A percentile compares a stretch with the other conserved stretches of the same genome.
These are phyloP conservation scores for Drosophila paramelanica DNA, from an alignment of 2,888 invertebrate genomes.

Conservation along the genomic window DNA sequence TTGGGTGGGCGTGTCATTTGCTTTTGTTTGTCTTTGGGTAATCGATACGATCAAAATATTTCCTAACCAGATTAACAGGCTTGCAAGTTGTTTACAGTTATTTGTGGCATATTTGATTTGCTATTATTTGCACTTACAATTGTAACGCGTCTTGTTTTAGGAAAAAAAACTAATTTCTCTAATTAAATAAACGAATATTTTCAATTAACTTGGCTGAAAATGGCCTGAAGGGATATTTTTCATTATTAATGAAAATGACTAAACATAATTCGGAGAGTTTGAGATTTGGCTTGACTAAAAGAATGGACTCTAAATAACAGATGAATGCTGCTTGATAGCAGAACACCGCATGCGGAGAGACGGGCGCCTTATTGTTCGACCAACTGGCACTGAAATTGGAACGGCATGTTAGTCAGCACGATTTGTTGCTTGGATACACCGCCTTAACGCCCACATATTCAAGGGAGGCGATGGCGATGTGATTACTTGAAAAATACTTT, in stretches of 20 bases:
- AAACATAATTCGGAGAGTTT: constrained; percentile 57
- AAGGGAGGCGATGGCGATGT: constrained; percentile 42
- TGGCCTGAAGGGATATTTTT: no score
- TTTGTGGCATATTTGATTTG: constrained; percentile 55
- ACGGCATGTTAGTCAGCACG: constrained; percentile 62
- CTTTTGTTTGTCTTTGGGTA: constrained; percentile 62
- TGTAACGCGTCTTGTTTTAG: not conserved
- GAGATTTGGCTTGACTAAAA: constrained; percentile 60
- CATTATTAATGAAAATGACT: no score
- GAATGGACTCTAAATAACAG: constrained; percentile 33
- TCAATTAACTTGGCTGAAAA: no score
- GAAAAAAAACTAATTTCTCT: no score
- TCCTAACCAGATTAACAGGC: constrained; percentile 61
- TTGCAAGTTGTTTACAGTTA: constrained; percentile 23
- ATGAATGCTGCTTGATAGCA: constrained; percentile 39
- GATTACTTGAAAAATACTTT: constrained; percentile 62
- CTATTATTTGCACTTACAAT: constrained; percentile 31
- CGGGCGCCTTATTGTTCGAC: not conserved
- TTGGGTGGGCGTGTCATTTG: constrained; percentile 52
- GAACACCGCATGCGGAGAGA: constrained; percentile 8
- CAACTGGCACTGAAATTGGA: constrained; percentile 31
- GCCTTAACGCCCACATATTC: constrained; percentile 21
- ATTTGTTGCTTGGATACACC: constrained; percentile 74
- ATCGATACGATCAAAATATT: constrained; percentile 78
- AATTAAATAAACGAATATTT: no score